phyloP scores from a whole-genome alignment of 2,888 invertebrate species.

The Meiosimyza platycephala region DNA sequence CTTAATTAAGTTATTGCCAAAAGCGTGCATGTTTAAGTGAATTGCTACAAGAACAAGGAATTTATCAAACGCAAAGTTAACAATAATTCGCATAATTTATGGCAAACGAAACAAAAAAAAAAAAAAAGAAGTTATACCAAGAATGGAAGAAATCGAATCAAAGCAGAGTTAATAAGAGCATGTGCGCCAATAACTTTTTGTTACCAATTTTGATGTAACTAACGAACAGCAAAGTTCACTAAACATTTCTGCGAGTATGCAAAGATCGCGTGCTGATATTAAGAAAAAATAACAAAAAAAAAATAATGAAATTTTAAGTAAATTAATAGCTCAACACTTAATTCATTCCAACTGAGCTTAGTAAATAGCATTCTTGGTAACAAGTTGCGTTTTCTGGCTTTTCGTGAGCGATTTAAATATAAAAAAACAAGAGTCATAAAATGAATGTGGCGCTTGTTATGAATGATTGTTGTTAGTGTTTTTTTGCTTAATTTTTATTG shows the following conservation, averaged over 20 bases:
- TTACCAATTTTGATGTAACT: neutral
- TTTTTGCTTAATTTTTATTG: neutral
- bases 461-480: no score
- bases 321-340: neutral
- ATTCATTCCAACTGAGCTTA: neutral
- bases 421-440: no score
- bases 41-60: neutral
- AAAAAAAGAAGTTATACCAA: neutral
- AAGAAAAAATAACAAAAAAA: neutral
- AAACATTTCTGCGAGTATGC: neutral
- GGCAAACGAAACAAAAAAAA: neutral
- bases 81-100: neutral
- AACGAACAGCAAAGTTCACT: neutral
- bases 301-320: neutral
- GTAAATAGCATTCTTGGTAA: neutral
- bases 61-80: neutral
- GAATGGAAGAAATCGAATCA: neutral
- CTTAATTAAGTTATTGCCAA: neutral
- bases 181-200: neutral
- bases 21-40: neutral
- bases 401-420: no score
- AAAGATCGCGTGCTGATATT: constrained; percentile 7
- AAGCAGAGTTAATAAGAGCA: neutral
- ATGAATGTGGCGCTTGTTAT: no score
- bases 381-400: no score